Evolutionary conservation across 2,797 vertebrate species (phyloP).

Genomic region (Pseudomugil gertrudae): DNA sequence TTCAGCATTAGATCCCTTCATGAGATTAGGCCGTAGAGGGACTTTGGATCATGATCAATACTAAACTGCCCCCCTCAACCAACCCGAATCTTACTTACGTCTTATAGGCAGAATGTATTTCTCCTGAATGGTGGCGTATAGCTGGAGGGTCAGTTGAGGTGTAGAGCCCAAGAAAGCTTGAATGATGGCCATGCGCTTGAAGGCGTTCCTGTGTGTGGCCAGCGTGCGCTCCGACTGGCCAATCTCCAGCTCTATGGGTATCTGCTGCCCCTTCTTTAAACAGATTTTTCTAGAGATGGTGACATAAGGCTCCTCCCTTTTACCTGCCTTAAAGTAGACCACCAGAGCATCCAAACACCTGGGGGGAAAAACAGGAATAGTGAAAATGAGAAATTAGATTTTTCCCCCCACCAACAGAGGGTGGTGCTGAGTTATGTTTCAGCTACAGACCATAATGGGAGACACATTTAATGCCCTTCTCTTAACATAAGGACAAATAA

Average conservation of each 20-base stretch:
- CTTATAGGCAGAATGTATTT: constrained; percentile 81
- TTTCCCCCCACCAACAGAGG: constrained; percentile 56
- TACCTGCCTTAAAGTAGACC: constrained; percentile 86
- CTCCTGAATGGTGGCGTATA: constrained; percentile 92
- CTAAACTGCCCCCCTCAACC: too few species aligned
- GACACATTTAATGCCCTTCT: background rate
- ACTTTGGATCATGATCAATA: too few species aligned
- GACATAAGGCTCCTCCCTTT: constrained; percentile 91
- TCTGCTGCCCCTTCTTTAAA: constrained; percentile 81
- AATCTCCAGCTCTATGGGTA: constrained; percentile 90
- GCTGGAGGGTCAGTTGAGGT: constrained; percentile 94
- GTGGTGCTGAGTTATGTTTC: constrained; percentile 24
- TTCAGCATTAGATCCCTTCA: too few species aligned
- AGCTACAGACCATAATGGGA: background rate
- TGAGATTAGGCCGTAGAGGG: too few species aligned
- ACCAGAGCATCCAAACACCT: constrained; percentile 87
- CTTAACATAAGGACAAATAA: background rate
- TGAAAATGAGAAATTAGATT: background rate
- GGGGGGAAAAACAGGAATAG: background rate
- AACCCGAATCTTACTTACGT: constrained; percentile 76
- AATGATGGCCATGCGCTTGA: constrained; percentile 93
- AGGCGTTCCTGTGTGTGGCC: constrained; percentile 91
- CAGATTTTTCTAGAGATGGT: constrained; percentile 92
- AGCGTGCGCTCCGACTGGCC: constrained; percentile 89
- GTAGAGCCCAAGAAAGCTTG: constrained; percentile 97